phyloP scores from a whole-genome alignment of 1,140 invertebrate species.

The Listronotus bonariensis region DNA sequence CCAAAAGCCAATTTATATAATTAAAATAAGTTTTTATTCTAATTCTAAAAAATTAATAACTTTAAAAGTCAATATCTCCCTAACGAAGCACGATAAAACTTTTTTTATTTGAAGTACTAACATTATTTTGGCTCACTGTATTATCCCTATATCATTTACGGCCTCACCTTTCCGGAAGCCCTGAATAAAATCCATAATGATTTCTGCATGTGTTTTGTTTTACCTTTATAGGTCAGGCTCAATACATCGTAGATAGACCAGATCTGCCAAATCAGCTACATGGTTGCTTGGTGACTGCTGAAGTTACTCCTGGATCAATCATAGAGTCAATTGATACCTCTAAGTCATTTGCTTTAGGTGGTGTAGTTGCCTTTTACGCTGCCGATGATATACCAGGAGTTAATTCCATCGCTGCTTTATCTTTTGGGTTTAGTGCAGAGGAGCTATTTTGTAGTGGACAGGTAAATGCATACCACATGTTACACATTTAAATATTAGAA shows the following conservation, averaged over 20 bases:
- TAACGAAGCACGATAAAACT: too few species aligned
- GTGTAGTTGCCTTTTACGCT: slow-evolving; percentile 73
- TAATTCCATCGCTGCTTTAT: slow-evolving; percentile 61
- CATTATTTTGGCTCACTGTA: too few species aligned
- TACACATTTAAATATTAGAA: background rate
- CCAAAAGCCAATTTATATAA: too few species aligned
- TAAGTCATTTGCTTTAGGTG: slow-evolving; percentile 67
- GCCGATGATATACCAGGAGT: slow-evolving; percentile 77
- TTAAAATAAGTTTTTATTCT: too few species aligned
- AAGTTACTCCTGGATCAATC: slow-evolving; percentile 57
- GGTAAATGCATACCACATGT: slow-evolving; percentile 48
- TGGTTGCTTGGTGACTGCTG: slow-evolving; percentile 66
- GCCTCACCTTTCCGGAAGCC: too few species aligned
- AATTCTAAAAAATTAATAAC: too few species aligned
- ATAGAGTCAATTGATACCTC: slow-evolving; percentile 63
- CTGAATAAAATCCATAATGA: too few species aligned
- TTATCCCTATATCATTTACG: too few species aligned
- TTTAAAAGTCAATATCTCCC: too few species aligned
- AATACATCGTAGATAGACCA: slow-evolving; percentile 67
- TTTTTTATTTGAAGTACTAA: too few species aligned
- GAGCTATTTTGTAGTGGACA: slow-evolving; percentile 61
- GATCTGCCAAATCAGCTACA: slow-evolving; percentile 62
- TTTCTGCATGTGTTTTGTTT: too few species aligned
- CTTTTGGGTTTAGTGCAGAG: slow-evolving; percentile 51
- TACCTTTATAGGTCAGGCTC: slow-evolving; percentile 63